phyloP scores from a whole-genome alignment of 2,113 vertebrate genomes.

The Myanophis thanlyinensis region DNA sequence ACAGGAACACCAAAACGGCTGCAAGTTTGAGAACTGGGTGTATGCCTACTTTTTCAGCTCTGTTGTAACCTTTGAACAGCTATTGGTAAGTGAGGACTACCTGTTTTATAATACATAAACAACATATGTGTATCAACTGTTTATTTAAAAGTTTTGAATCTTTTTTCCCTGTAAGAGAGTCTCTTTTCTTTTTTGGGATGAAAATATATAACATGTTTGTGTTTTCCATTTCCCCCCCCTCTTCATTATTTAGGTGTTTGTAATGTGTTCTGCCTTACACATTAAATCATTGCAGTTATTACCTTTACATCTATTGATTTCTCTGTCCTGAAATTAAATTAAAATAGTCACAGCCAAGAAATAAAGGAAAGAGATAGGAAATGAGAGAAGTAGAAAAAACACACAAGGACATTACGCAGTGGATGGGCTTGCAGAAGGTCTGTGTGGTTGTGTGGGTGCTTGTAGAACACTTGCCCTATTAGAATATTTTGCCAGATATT shows the following conservation, averaged over 20 bases:
- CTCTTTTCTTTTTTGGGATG: neutral
- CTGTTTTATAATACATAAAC: neutral
- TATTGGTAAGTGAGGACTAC: neutral
- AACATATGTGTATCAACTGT: neutral
- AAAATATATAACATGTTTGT: neutral
- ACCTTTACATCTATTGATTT: neutral
- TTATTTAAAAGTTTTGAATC: neutral
- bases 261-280: neutral
- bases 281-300: neutral
- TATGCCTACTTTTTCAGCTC: neutral
- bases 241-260: neutral
- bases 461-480: neutral
- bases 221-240: neutral
- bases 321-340: neutral
- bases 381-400: fast-evolving
- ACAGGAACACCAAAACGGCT: neutral
- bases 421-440: neutral
- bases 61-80: neutral
- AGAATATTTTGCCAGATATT: neutral
- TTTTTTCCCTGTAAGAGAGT: neutral
- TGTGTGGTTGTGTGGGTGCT: neutral
- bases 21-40: neutral
- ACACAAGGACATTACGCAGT: neutral
- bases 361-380: neutral
- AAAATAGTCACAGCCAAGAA: neutral